Percentiles rank a stretch among this genome's conserved stretches.
These are phyloP conservation scores for Eidolon dupreanum DNA, from an alignment of 2,797 vertebrate genomes.

Conservation along the genomic window DNA sequence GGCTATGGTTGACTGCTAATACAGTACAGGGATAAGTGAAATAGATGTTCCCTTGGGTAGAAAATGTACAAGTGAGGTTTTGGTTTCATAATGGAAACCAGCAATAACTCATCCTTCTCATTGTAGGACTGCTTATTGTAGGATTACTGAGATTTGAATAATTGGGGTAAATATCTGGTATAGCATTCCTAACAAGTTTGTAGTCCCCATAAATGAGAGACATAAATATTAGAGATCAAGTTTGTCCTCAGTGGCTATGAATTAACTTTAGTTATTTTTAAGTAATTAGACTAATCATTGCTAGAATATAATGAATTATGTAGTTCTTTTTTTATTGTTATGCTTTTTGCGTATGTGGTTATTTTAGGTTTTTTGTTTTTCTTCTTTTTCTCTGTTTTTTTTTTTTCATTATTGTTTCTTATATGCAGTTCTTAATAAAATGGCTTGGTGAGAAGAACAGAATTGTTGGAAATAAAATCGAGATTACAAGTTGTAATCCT, in stretches of 20 bases:
- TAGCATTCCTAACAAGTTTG: background rate
- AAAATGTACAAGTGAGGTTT: accelerated
- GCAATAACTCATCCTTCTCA: background rate
- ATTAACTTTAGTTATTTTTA: accelerated
- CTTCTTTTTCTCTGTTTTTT: too few species aligned
- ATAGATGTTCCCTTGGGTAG: accelerated
- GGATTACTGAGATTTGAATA: background rate
- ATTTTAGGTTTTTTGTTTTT: too few species aligned
- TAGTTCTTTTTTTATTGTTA: accelerated
- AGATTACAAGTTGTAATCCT: accelerated
- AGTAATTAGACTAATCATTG: accelerated
- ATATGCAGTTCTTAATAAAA: accelerated
- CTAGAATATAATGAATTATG: accelerated
- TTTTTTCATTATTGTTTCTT: too few species aligned
- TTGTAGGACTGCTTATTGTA: background rate
- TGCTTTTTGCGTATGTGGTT: too few species aligned
- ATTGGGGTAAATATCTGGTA: background rate
- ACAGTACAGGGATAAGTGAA: accelerated
- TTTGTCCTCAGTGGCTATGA: accelerated
- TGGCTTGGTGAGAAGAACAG: accelerated
- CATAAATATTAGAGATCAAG: background rate
- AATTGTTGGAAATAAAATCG: accelerated
- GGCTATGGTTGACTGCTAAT: accelerated
- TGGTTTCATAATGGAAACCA: background rate
- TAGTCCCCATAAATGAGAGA: background rate